Base-by-base conservation (phyloP, 2,797 vertebrate species). In the Lagocephalus sceleratus region DNA sequence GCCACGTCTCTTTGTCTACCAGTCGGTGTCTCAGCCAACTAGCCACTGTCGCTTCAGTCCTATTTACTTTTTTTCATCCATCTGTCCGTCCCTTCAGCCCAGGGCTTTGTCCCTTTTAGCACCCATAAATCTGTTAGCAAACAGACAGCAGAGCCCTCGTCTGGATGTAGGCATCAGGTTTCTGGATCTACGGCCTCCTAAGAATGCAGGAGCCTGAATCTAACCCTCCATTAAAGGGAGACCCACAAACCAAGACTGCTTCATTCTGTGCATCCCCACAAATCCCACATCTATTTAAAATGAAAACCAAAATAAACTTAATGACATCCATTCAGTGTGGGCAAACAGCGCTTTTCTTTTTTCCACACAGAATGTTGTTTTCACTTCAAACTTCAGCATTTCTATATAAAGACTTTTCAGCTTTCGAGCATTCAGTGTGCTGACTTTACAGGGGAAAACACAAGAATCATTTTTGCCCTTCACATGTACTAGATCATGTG, bases 121-220 rank as follows among this genome's bases (percentile, higher is more conserved):
- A 56, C 75, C 86, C 85, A 87, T 91, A 90, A 92, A 92, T 92
- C 90, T 88, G 84, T 90, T 88, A 88, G 87, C 91, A 90, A 88
- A 89, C 86, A 89, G 82, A 73, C 88, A 73, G 75, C 76, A 60
- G 65, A 82, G 84, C 69, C 55, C 66, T 79, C 62, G 82, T 80
- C 84, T 88, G 84, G 83, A 84, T 81, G 68, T 58, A 78, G 82
- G 88, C 83, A 88, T 89, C 87, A 48, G 71, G 85, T 91, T 91
- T 90, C 89, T 87, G 83, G 81, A 83, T 83, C 73, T 82, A 66
- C 66, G 65, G 85, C 81, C 81, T 83, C 75, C 70, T 57, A 87
- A 86, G 87, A 88, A 88, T 87, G 88, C 78, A 76, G 82, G 71
- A 75, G 83, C 66, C 88, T 85, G 75, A 79, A 76, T 81, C 79